phyloP scores from a whole-genome alignment of 1,140 invertebrate species.

The Zaprionus ghesquierei region DNA sequence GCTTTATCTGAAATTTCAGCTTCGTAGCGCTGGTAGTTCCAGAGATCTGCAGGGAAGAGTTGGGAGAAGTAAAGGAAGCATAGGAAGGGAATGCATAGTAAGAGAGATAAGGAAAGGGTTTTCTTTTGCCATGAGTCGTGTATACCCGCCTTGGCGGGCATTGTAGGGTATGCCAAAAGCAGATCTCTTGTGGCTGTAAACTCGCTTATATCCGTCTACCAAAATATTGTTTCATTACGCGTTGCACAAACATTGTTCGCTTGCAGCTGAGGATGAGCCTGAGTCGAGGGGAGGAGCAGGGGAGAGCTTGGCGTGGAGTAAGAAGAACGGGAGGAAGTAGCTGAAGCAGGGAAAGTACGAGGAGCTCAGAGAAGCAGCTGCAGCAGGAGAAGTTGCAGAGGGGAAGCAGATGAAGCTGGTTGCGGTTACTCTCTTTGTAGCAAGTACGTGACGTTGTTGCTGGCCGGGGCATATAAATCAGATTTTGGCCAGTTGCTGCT shows the following conservation, averaged over 20 bases:
- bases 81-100: too few species aligned
- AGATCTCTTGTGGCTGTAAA: constrained; percentile 13
- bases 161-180: not conserved
- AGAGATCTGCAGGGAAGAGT: not conserved
- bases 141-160: not conserved
- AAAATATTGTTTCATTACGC: constrained; percentile 74
- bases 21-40: not conserved
- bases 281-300: not conserved
- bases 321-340: not conserved
- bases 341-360: not conserved
- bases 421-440: not conserved
- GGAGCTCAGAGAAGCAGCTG: not conserved
- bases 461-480: constrained; percentile 73
- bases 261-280: constrained; percentile 1
- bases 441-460: constrained; percentile 59
- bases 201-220: constrained; percentile 19
- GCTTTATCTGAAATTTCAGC: not conserved
- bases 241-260: constrained; percentile 55
- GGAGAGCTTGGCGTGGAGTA: not conserved
- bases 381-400: not conserved
- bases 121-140: not conserved
- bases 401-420: not conserved
- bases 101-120: too few species aligned
- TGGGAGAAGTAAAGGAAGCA: not conserved
- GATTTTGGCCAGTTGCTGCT: constrained; percentile 54